These are phyloP conservation scores for Grammomys dolichurus DNA, from an alignment of 2,113 vertebrate species.

Conservation along the genomic window DNA sequence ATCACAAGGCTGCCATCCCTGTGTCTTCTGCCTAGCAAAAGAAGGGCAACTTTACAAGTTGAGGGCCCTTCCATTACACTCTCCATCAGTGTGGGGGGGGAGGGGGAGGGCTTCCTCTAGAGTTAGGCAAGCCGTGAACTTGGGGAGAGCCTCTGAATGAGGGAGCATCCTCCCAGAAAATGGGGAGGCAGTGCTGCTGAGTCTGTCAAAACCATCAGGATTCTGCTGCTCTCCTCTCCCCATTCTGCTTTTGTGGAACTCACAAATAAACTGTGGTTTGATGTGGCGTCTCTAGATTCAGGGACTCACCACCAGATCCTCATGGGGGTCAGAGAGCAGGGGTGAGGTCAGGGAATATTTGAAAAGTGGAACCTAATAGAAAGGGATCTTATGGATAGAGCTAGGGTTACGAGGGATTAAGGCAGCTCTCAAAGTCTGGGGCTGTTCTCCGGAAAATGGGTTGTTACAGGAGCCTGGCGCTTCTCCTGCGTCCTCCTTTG, in stretches of 20 bases:
- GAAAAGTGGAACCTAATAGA: background rate
- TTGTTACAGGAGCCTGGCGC: too few species aligned
- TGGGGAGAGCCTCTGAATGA: too few species aligned
- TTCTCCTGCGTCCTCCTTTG: background rate
- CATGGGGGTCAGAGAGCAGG: too few species aligned
- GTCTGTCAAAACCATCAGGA: background rate
- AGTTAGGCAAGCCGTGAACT: background rate
- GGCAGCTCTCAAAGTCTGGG: background rate
- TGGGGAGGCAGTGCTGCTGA: fast-evolving
- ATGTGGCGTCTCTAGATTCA: background rate
- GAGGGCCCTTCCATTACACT: background rate
- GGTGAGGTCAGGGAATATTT: background rate
- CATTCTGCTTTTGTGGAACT: background rate
- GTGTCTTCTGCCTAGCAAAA: background rate
- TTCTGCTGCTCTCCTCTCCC: background rate
- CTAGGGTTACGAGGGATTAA: background rate
- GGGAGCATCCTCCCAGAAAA: background rate
- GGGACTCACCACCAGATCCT: too few species aligned
- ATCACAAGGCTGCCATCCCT: too few species aligned
- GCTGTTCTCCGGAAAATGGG: background rate
- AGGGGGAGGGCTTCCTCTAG: background rate
- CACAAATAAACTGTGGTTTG: fast-evolving
- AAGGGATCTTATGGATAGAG: too few species aligned
- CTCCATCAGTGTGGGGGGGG: background rate
- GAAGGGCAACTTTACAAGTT: too few species aligned